phyloP scores from a whole-genome alignment of 2,888 invertebrate species.

The Entomobrya multifasciata region DNA sequence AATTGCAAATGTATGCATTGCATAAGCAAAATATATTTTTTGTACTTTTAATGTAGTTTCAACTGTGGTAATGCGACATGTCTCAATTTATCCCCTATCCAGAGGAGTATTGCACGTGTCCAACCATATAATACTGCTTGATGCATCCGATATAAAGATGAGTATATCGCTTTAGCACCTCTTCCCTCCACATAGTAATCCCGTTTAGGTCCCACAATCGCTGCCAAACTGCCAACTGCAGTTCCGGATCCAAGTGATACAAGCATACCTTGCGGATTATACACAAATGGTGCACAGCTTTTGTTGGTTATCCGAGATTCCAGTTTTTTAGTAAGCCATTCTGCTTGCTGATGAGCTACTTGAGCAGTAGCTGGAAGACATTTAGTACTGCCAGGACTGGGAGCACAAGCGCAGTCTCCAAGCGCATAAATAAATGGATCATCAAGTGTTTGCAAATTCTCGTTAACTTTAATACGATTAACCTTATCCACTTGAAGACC shows the following conservation, averaged over 20 bases:
- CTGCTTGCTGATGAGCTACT: conserved; percentile 76
- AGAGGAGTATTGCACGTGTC: conserved; percentile 60
- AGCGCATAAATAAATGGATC: conserved; percentile 69
- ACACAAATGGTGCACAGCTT: conserved; percentile 63
- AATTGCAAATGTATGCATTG: neutral
- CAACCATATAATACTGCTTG: conserved; percentile 75
- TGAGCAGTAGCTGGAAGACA: conserved; percentile 75
- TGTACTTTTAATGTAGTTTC: conserved; percentile 68
- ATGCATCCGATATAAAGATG: conserved; percentile 76
- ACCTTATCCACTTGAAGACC: conserved; percentile 66
- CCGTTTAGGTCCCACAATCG: conserved; percentile 64
- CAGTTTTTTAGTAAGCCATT: conserved; percentile 70
- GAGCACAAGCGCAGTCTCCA: conserved; percentile 74
- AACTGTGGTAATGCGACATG: conserved; percentile 72
- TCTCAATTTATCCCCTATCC: conserved; percentile 70
- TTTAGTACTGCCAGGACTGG: conserved; percentile 11
- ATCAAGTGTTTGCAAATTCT: conserved; percentile 67
- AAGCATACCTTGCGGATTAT: conserved; percentile 73
- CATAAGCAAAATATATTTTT: neutral
- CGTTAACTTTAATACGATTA: conserved; percentile 71
- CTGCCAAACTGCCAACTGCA: conserved; percentile 71
- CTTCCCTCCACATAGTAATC: conserved; percentile 73
- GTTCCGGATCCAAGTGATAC: conserved; percentile 70
- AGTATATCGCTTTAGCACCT: conserved; percentile 72
- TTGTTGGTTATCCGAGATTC: conserved; percentile 56